Evolutionary conservation across 2,888 invertebrate genomes (phyloP).

Genomic region (Drosophila percnosoma): DNA sequence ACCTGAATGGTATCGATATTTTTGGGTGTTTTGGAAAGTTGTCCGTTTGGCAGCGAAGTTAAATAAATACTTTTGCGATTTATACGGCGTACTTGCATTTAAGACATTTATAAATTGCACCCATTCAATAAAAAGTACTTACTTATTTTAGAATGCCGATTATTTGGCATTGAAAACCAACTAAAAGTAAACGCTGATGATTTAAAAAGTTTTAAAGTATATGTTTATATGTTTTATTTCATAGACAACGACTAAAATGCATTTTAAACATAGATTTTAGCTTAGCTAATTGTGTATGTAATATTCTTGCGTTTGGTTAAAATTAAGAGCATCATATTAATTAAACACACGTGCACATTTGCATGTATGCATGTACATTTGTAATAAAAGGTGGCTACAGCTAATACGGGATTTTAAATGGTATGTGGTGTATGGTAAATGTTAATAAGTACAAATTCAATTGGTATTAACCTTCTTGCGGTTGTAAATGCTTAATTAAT

Average conservation of each 20-base stretch:
- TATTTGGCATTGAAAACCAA: neutral
- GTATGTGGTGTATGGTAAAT: constrained; percentile 23
- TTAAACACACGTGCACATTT: constrained; percentile 29
- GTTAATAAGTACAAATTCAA: constrained; percentile 62
- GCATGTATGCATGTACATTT: neutral
- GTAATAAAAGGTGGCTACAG: constrained; percentile 44
- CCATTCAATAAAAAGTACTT: neutral
- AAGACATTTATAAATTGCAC: neutral
- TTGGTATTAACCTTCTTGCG: constrained; percentile 49
- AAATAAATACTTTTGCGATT: neutral
- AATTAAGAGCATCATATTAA: constrained; percentile 65
- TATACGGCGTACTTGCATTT: neutral
- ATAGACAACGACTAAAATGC: constrained; percentile 75
- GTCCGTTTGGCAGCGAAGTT: neutral
- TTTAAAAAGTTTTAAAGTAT: constrained; percentile 11
- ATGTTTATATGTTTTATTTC: constrained; percentile 55
- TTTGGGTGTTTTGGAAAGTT: neutral
- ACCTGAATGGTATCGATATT: neutral
- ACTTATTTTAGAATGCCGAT: neutral
- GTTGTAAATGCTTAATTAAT: constrained; percentile 55
- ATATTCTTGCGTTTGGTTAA: constrained; percentile 61
- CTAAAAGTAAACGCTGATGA: neutral
- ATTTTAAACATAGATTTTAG: constrained; percentile 63
- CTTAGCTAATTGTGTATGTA: constrained; percentile 62
- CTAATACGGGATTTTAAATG: constrained; percentile 62